Base-by-base conservation (phyloP, 2,888 invertebrate species). In the Aleiodes leptofemur region DNA sequence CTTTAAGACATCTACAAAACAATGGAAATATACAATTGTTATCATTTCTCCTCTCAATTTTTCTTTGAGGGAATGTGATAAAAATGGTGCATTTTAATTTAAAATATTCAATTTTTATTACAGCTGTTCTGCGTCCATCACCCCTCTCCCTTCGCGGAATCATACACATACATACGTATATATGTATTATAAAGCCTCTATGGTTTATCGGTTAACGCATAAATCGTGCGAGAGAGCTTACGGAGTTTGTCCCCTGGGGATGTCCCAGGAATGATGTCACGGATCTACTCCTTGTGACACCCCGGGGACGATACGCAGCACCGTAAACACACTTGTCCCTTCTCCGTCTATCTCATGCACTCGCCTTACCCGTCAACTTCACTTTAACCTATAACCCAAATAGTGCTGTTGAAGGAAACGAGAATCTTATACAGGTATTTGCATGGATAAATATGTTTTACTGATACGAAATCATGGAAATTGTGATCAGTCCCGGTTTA, bases 171-270 rank as follows among this genome's bases (percentile, higher is more conserved):
- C 43, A 6, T 16, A 43, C 64, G 16, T 14, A 6, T 43, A 9
- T 43, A 43, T 43, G 11, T 43, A 43, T 43, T 43, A 64, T 64
- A 64, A 43, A 64, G 23, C 14, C 43, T 16, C 43, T 48, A 64
- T 48, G 31, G 64, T 72, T 79, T 80, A 79, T 80, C 80, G 72
- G 53, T 72, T 76, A 78, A 77, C 77, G 77, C 79, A 83, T 84
- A 82, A 86, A 84, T 84, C 82, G 82, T 78, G 64, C 51, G 76
- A 53, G 43, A 48, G 56, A 73, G 68, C 69, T 68, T 73, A 73
- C 69, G 64, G 53, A 69, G 68, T 50, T 69, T 73, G 64, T 73
- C 57, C 50, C 73, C 56, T 48, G 56, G 56, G 68, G 56, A 57
- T 43, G 43, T 69, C 14, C 43, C 29, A 69, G 31, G 31, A 73